Evolutionary conservation across 2,797 vertebrate species (phyloP).

Genomic region (Geotrypetes seraphini): DNA sequence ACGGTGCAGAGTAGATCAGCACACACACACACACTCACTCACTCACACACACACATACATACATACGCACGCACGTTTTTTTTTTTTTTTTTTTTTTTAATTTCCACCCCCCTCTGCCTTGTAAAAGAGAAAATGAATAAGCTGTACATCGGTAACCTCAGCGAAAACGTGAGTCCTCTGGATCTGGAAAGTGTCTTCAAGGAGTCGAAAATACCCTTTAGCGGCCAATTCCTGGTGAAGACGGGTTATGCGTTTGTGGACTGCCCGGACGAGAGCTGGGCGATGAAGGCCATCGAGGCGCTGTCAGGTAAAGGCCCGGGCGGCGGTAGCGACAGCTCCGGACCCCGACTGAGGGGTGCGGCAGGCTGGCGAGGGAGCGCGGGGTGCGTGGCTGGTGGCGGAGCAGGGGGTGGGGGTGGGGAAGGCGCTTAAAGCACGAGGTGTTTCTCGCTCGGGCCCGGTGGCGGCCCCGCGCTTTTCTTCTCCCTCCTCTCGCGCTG

Average conservation of each 20-base stretch:
- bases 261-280: constrained; percentile 92
- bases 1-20: no score
- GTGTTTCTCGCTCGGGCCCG: neutral
- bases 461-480: no score
- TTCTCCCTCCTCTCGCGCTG: neutral
- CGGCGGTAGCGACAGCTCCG: neutral
- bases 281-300: constrained; percentile 94
- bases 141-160: constrained; percentile 96
- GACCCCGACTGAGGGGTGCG: neutral
- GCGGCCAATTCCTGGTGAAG: constrained; percentile 88
- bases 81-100: neutral
- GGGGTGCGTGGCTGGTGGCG: neutral
- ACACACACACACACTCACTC: no score
- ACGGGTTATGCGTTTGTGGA: constrained; percentile 96
- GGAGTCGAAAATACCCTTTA: constrained; percentile 91
- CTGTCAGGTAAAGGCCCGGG: constrained; percentile 81
- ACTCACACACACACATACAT: no score
- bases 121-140: constrained; percentile 86
- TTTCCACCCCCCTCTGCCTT: neutral
- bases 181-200: constrained; percentile 96
- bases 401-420: neutral
- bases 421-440: neutral
- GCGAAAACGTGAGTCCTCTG: constrained; percentile 82
- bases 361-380: neutral
- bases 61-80: no score